Conservation (phyloP, 2,888 invertebrate species). For the Cantharis rustica region DNA sequence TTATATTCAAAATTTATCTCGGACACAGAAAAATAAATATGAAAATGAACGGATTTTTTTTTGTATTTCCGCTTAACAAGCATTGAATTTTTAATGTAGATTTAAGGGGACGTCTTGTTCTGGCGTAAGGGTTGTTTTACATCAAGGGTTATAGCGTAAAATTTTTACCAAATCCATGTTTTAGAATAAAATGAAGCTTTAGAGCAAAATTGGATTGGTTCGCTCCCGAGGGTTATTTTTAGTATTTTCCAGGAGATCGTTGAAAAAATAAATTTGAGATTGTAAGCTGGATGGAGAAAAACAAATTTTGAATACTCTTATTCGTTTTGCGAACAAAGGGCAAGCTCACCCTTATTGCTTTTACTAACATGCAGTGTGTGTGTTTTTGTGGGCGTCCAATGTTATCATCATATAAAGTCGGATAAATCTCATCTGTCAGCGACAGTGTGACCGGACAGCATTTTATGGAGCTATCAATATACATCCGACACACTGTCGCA, state of each 20-base stretch:
- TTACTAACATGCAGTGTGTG: conserved; percentile 29
- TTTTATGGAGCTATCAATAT: conserved; percentile 56
- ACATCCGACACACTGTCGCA: conserved; percentile 55
- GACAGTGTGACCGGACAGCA: conserved; percentile 51
- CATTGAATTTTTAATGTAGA: neutral
- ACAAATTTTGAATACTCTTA: neutral
- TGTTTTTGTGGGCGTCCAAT: conserved; percentile 49
- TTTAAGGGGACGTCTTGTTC: neutral
- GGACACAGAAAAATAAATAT: neutral
- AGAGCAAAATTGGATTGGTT: neutral
- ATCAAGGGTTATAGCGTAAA: neutral
- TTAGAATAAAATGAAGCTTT: neutral
- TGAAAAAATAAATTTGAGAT: neutral
- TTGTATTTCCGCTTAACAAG: neutral
- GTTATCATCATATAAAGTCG: conserved; percentile 48
- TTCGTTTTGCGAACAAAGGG: conserved; percentile 9
- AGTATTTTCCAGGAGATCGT: neutral
- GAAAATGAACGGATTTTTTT: neutral
- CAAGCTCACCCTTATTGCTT: conserved; percentile 15
- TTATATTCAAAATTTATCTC: no score
- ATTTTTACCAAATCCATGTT: neutral
- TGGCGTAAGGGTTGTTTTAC: neutral
- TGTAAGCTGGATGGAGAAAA: neutral
- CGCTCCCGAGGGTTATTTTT: neutral
- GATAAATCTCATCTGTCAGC: conserved; percentile 55